Evolutionary conservation across 2,888 invertebrate genomes (phyloP).

Genomic region (Cephonodes hylas): DNA sequence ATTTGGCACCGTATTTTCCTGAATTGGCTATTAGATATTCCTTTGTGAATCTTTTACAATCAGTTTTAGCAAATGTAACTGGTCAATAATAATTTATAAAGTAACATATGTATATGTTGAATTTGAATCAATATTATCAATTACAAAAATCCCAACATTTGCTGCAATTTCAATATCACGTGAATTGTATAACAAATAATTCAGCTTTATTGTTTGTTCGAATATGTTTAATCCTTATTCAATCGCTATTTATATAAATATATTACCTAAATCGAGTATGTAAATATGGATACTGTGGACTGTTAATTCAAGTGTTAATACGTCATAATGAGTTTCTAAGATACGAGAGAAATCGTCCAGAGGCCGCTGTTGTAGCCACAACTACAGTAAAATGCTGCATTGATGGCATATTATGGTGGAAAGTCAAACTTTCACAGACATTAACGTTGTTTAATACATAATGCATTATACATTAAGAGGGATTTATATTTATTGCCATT

Average conservation of each 20-base stretch:
- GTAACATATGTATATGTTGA: too few relatives aligned
- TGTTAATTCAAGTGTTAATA: neutral
- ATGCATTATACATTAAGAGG: neutral
- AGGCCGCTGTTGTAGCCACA: neutral
- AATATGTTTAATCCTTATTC: neutral
- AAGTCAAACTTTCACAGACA: neutral
- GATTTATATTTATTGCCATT: neutral
- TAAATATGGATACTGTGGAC: neutral
- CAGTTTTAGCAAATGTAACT: too few relatives aligned
- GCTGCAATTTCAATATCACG: too few relatives aligned
- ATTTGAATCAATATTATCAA: too few relatives aligned
- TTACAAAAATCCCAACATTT: too few relatives aligned
- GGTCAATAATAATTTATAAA: too few relatives aligned
- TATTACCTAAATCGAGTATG: neutral
- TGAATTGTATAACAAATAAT: too few relatives aligned
- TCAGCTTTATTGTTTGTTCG: too few relatives aligned
- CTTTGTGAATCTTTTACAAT: too few relatives aligned
- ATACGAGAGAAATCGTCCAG: neutral
- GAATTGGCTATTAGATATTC: too few relatives aligned
- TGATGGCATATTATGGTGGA: neutral
- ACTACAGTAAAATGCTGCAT: neutral
- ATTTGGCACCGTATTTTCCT: too few relatives aligned
- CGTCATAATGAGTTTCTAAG: neutral
- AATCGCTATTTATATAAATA: neutral
- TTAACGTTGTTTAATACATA: neutral